phyloP scores from a whole-genome alignment of 2,797 vertebrate genomes.

The Botia kubotai region DNA sequence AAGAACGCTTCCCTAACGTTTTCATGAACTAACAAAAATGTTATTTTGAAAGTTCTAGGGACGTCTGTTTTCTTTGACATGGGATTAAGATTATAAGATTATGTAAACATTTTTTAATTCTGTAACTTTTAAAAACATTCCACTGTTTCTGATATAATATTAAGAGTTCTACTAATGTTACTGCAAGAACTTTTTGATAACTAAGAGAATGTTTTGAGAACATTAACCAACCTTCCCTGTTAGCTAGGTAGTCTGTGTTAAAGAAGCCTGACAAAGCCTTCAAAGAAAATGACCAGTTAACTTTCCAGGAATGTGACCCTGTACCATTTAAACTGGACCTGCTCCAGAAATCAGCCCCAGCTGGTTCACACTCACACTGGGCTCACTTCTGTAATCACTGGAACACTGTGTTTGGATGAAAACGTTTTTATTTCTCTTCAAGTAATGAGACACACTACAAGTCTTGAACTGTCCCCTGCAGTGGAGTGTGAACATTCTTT shows the following conservation, averaged over 20 bases:
- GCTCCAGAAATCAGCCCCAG: slow-evolving; percentile 22
- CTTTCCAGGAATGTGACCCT: slow-evolving; percentile 70
- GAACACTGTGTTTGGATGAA: slow-evolving; percentile 38
- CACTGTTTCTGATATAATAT: too few species aligned
- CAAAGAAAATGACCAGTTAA: slow-evolving; percentile 61
- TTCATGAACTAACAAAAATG: too few species aligned
- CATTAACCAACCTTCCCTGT: too few species aligned
- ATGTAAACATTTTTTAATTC: too few species aligned
- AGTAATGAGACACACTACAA: slow-evolving; percentile 66
- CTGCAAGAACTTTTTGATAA: too few species aligned
- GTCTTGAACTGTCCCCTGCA: slow-evolving; percentile 51
- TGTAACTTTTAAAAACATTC: too few species aligned
- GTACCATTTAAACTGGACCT: slow-evolving; percentile 45
- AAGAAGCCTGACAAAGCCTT: slow-evolving; percentile 50
- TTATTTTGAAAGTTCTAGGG: too few species aligned
- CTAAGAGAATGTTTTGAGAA: too few species aligned
- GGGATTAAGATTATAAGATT: too few species aligned
- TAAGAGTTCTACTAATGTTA: too few species aligned
- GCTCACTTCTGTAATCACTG: background rate
- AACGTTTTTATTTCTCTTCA: slow-evolving; percentile 70
- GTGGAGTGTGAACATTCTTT: slow-evolving; percentile 66
- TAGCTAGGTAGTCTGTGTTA: slow-evolving; percentile 54
- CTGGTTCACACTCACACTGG: background rate
- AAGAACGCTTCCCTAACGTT: too few species aligned
- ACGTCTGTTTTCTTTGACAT: too few species aligned